Evolutionary conservation across 2,113 vertebrate genomes (phyloP).

Genomic region (Porphyrio hochstetteri): DNA sequence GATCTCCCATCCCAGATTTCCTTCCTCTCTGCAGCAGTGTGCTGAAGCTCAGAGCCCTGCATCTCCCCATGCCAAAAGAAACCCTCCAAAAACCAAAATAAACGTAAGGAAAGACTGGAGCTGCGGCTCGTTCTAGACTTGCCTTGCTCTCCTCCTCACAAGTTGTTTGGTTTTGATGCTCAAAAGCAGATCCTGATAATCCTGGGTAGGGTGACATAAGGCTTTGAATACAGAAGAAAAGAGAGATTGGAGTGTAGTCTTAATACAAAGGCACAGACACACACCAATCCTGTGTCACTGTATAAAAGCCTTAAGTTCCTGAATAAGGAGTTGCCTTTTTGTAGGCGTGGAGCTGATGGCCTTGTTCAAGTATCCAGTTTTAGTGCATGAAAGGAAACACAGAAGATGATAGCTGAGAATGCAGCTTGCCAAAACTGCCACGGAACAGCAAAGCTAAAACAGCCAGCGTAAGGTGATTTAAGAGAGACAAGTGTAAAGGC

Average conservation of each 20-base stretch:
- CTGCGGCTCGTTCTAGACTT: not conserved
- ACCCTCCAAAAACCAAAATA: not conserved
- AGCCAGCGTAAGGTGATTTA: not conserved
- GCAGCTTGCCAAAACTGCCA: not conserved
- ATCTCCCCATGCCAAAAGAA: conserved; percentile 12
- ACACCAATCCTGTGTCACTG: not conserved
- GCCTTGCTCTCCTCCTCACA: not conserved
- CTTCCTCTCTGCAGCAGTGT: not conserved
- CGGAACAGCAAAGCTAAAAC: not conserved
- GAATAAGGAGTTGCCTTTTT: not conserved
- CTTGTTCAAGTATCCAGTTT: not conserved
- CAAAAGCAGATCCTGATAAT: not conserved
- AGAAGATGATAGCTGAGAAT: not conserved
- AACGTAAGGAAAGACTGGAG: not conserved
- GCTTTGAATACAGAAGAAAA: not conserved
- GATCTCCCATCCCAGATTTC: not conserved
- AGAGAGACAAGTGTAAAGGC: not conserved
- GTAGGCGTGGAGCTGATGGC: not conserved
- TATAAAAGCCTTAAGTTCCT: conserved; percentile 1
- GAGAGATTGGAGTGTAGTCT: not conserved
- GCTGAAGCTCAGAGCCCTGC: not conserved
- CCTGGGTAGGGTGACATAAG: not conserved
- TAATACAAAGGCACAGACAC: conserved; percentile 7
- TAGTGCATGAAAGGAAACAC: not conserved
- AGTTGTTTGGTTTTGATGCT: not conserved